Conservation (phyloP, 37 sponge, comb jelly and placozoan species). For the Amphimedon queenslandica region DNA sequence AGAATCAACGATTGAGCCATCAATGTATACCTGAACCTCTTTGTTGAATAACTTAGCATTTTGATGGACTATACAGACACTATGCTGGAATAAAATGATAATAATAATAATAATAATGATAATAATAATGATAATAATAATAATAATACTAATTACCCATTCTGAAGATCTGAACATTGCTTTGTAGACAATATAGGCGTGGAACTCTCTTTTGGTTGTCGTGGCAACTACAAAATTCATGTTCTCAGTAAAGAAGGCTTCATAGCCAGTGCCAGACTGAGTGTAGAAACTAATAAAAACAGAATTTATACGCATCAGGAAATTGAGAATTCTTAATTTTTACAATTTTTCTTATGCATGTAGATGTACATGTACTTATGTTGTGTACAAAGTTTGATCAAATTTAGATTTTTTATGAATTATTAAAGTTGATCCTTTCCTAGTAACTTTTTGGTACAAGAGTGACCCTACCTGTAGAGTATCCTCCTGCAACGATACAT, state of each 20-base stretch:
- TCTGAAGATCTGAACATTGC: constrained; percentile 22
- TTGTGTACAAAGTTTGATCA: not conserved
- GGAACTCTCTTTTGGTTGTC: constrained; percentile 69
- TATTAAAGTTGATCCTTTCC: too few species aligned
- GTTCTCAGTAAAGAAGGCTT: constrained; percentile 78
- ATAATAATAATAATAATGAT: too few species aligned
- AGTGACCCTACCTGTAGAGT: constrained; percentile 67
- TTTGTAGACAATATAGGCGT: constrained; percentile 41
- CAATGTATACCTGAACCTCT: constrained; percentile 64
- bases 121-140: not conserved
- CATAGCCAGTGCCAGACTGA: constrained; percentile 69
- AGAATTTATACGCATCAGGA: not conserved
- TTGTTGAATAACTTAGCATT: constrained; percentile 19
- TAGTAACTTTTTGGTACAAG: too few species aligned
- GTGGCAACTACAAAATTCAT: constrained; percentile 71
- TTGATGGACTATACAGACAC: constrained; percentile 51
- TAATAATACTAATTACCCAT: constrained; percentile 51
- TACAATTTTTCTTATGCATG: too few species aligned
- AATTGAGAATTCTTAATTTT: too few species aligned
- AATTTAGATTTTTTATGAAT: not conserved
- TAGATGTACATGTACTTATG: constrained; percentile 8
- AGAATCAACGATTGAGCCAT: constrained; percentile 37
- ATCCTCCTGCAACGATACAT: constrained; percentile 24
- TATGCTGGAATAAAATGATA: constrained; percentile 67
- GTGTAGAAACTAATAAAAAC: constrained; percentile 72